phyloP scores from a whole-genome alignment of 2,888 invertebrate genomes.

The Pheosia gnoma region DNA sequence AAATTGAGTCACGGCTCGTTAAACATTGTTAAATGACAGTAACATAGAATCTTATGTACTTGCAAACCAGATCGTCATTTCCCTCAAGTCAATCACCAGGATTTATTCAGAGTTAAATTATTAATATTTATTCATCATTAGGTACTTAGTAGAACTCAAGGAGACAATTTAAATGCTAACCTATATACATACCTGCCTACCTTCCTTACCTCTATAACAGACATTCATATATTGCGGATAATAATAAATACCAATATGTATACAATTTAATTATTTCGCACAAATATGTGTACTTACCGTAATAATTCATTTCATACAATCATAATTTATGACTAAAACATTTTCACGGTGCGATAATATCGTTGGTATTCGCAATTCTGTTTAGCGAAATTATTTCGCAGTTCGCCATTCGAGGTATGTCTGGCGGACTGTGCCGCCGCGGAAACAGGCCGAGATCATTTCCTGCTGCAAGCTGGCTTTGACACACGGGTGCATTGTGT shows the following conservation, averaged over 20 bases:
- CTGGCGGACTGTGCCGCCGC: slow-evolving; percentile 22
- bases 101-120: too few relatives aligned
- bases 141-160: too few relatives aligned
- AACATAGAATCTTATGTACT: too few relatives aligned
- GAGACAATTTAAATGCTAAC: too few relatives aligned
- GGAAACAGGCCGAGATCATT: slow-evolving; percentile 40
- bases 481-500: slow-evolving; percentile 19
- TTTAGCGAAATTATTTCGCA: slow-evolving; percentile 17
- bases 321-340: slow-evolving; percentile 22
- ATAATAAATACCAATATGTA: slow-evolving; percentile 3
- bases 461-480: slow-evolving; percentile 34
- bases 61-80: too few relatives aligned
- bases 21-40: too few relatives aligned
- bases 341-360: slow-evolving; percentile 14
- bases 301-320: slow-evolving; percentile 15
- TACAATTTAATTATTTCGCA: slow-evolving; percentile 4
- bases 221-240: background rate
- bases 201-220: background rate
- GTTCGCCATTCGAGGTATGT: background rate
- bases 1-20: too few relatives aligned
- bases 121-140: too few relatives aligned
- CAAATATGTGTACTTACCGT: slow-evolving; percentile 1
- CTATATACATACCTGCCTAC: too few relatives aligned
- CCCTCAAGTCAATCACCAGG: too few relatives aligned
- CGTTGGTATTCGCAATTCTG: slow-evolving; percentile 19